These are phyloP conservation scores for Pocillopora damicornis DNA, from an alignment of 64 coral and sea anemone genomes.

Conservation along the genomic window DNA sequence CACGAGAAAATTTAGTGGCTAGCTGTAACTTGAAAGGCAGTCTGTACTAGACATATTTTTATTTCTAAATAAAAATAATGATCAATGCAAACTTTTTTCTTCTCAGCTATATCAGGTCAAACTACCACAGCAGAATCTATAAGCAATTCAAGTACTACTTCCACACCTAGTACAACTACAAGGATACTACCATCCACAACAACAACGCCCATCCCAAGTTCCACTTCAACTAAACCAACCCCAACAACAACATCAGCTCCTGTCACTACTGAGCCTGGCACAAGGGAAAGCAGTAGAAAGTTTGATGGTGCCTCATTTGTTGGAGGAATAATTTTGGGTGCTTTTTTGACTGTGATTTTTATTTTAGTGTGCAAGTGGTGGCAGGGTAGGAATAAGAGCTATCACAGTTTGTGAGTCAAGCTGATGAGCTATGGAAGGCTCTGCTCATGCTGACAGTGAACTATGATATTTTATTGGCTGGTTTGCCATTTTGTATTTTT, in stretches of 20 bases:
- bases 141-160: too few relatives aligned
- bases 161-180: background rate
- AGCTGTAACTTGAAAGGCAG: too few relatives aligned
- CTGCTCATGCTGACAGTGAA: too few relatives aligned
- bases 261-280: background rate
- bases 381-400: constrained; percentile 57
- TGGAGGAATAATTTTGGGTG: constrained; percentile 76
- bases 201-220: background rate
- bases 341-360: constrained; percentile 35
- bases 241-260: background rate
- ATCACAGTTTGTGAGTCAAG: constrained; percentile 55
- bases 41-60: too few relatives aligned
- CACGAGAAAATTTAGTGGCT: too few relatives aligned
- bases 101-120: too few relatives aligned
- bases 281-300: constrained; percentile 9
- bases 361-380: constrained; percentile 61
- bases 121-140: background rate
- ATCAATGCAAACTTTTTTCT: too few relatives aligned
- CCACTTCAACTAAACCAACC: too few relatives aligned
- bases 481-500: too few relatives aligned
- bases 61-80: too few relatives aligned
- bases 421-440: background rate
- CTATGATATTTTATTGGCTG: too few relatives aligned
- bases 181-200: too few relatives aligned
- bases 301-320: constrained; percentile 82